Conservation (phyloP, 1,140 invertebrate species). For the Adoxophyes honmai region DNA sequence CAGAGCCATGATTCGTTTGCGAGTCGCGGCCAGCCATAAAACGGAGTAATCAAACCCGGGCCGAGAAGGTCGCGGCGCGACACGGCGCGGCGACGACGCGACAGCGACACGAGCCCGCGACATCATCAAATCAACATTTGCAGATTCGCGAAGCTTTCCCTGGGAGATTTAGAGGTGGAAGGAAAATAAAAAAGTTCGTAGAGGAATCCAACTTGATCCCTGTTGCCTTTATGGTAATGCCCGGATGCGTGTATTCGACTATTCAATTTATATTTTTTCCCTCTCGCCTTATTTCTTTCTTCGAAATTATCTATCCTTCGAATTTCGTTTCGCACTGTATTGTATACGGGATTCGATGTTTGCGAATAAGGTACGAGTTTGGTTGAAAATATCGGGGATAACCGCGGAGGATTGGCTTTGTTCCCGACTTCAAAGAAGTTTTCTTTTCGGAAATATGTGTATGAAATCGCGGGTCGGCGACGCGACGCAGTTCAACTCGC, state of each 20-base stretch:
- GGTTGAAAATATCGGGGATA: constrained; percentile 71
- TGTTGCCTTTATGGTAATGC: constrained; percentile 76
- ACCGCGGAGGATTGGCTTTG: constrained; percentile 72
- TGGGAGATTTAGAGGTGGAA: constrained; percentile 74
- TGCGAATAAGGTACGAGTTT: constrained; percentile 72
- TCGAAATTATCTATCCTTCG: constrained; percentile 75
- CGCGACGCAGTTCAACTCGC: constrained; percentile 16
- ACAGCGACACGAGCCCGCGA: constrained; percentile 30
- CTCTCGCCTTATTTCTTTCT: constrained; percentile 72
- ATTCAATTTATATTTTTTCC: constrained; percentile 77
- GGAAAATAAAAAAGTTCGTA: constrained; percentile 77
- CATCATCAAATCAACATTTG: constrained; percentile 77
- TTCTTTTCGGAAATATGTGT: constrained; percentile 58
- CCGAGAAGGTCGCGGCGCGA: constrained; percentile 11
- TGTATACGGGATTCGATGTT: constrained; percentile 71
- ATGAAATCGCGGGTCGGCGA: constrained; percentile 45
- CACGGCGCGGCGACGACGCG: constrained; percentile 21
- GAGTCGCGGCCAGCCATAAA: constrained; percentile 8
- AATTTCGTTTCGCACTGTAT: constrained; percentile 76
- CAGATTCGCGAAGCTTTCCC: constrained; percentile 74
- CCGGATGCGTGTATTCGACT: constrained; percentile 76
- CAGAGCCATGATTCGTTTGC: constrained; percentile 7
- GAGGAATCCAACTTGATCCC: constrained; percentile 74
- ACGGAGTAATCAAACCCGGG: constrained; percentile 4
- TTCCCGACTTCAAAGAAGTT: constrained; percentile 74